phyloP scores from a whole-genome alignment of 1,140 invertebrate genomes.

The Coenobita brevimanus region DNA sequence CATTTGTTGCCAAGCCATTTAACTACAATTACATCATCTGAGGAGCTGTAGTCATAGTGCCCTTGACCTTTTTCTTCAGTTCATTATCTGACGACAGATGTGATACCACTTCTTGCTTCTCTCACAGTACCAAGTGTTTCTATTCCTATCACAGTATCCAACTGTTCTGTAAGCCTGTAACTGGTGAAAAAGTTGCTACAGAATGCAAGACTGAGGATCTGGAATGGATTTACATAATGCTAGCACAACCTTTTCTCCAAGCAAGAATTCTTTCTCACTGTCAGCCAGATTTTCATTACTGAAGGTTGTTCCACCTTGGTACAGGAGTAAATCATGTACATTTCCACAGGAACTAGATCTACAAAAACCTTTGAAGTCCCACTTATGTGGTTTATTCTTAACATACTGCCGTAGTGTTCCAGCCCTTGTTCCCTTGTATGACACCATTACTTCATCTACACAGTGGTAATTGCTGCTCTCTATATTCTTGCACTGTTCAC shows the following conservation, averaged over 20 bases:
- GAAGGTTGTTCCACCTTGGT: background rate
- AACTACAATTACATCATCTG: background rate
- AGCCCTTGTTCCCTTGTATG: background rate
- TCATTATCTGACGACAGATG: background rate
- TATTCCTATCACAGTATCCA: background rate
- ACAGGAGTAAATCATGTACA: background rate
- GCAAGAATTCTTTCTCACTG: background rate
- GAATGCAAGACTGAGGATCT: background rate
- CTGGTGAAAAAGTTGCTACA: background rate
- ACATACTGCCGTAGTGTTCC: background rate
- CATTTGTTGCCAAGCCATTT: conserved; percentile 4
- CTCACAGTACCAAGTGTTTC: background rate
- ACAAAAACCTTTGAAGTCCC: background rate
- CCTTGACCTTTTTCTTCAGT: background rate
- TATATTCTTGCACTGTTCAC: background rate
- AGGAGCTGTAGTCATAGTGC: background rate
- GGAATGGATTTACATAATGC: background rate
- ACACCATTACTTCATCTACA: background rate
- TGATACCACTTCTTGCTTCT: background rate
- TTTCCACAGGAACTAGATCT: conserved; percentile 2
- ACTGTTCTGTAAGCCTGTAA: background rate
- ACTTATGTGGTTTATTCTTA: conserved; percentile 19
- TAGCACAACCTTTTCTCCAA: background rate
- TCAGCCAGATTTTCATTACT: background rate
- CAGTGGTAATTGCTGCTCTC: background rate